These are phyloP conservation scores for Trichopria drosophilae DNA, from an alignment of 2,888 invertebrate genomes.

Conservation along the genomic window DNA sequence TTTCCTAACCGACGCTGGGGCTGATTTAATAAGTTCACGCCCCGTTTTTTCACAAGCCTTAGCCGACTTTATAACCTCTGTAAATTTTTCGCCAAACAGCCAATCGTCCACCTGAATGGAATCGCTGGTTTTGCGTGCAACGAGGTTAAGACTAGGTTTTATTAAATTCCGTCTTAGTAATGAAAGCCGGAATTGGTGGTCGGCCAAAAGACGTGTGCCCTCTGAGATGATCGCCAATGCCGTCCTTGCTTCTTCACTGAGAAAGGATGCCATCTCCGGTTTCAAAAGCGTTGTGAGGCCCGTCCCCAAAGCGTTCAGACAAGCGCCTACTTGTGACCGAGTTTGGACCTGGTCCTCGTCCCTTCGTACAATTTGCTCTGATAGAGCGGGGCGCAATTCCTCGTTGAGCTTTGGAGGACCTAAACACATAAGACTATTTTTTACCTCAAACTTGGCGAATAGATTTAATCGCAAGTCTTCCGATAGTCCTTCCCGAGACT, in stretches of 20 bases:
- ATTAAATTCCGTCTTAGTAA: conserved; percentile 10
- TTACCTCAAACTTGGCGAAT: conserved; percentile 1
- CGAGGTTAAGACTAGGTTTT: conserved; percentile 3
- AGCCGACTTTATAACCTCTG: conserved; percentile 7
- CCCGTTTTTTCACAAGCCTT: conserved; percentile 10
- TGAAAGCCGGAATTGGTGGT: conserved; percentile 7
- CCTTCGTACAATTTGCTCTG: conserved; percentile 6
- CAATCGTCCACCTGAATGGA: conserved; percentile 13
- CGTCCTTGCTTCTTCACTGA: conserved; percentile 9
- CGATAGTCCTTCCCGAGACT: too few species aligned
- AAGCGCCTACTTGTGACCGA: conserved; percentile 15
- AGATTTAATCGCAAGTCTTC: background rate
- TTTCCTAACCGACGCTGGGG: too few species aligned
- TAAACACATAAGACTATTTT: background rate
- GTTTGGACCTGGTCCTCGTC: conserved; percentile 16
- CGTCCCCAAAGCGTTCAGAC: conserved; percentile 15
- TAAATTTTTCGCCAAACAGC: conserved; percentile 9
- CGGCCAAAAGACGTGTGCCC: conserved; percentile 4
- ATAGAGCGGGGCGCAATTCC: conserved; percentile 1
- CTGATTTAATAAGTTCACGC: too few species aligned
- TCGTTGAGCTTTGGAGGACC: conserved; percentile 17
- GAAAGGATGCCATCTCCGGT: conserved; percentile 1
- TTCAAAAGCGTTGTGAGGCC: conserved; percentile 6
- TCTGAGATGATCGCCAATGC: conserved; percentile 5
- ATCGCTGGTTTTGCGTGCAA: conserved; percentile 7